A percentile compares a stretch with the other conserved stretches of the same genome.
Conservation (phyloP, 2,113 vertebrate species). For the Gadus chalcogrammus region DNA sequence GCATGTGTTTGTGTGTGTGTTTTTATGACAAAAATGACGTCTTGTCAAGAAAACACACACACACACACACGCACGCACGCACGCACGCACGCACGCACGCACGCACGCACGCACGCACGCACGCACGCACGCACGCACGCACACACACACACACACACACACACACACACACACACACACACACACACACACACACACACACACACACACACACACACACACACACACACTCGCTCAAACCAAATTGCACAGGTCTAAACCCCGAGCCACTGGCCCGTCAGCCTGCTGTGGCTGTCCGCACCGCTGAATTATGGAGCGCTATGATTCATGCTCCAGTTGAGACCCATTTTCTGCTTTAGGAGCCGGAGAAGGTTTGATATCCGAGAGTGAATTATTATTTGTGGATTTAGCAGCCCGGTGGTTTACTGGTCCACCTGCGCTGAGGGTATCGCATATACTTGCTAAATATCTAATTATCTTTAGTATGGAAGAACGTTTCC, state of each 20-base stretch:
- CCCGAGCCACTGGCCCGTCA: slow-evolving; percentile 14
- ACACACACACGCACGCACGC: too few relatives aligned
- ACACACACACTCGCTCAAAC: background rate
- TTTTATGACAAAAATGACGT: background rate
- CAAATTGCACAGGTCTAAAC: slow-evolving; percentile 22
- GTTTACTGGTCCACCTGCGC: slow-evolving; percentile 10
- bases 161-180: too few relatives aligned
- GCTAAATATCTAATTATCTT: slow-evolving; percentile 4
- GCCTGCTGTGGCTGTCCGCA: slow-evolving; percentile 29
- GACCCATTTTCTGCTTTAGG: slow-evolving; percentile 47
- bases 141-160: too few relatives aligned
- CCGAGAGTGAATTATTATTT: slow-evolving; percentile 35
- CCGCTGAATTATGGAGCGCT: slow-evolving; percentile 32
- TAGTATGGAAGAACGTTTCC: slow-evolving; percentile 4
- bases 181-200: too few relatives aligned
- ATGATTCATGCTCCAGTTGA: slow-evolving; percentile 41
- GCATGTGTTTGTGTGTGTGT: background rate
- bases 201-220: too few relatives aligned
- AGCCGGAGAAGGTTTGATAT: slow-evolving; percentile 34
- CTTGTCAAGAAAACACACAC: slow-evolving; percentile 26
- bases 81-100: too few relatives aligned
- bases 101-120: too few relatives aligned
- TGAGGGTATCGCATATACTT: background rate
- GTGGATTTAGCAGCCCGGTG: slow-evolving; percentile 7
- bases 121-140: too few relatives aligned